Conservation (phyloP, 2,888 invertebrate species). For the Theretra japonica region DNA sequence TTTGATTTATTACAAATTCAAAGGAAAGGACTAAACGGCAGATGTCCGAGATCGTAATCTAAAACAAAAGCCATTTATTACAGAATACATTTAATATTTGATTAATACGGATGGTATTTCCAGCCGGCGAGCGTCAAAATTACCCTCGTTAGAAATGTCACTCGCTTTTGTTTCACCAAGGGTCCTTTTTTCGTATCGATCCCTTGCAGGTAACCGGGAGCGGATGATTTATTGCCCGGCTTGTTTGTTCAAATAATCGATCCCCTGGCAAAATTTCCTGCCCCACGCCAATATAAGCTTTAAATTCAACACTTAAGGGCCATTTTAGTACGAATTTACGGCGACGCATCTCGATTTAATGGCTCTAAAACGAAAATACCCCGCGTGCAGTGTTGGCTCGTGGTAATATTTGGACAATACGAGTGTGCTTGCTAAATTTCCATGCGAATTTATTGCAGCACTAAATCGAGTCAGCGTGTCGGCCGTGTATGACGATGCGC, state of each 20-base stretch:
- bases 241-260: constrained; percentile 84
- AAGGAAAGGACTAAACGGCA: constrained; percentile 9
- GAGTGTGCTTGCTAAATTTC: constrained; percentile 67
- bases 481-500: constrained; percentile 30
- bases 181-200: constrained; percentile 58
- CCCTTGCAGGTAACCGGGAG: constrained; percentile 79
- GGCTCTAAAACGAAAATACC: constrained; percentile 71
- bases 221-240: constrained; percentile 80
- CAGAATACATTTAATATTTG: constrained; percentile 23
- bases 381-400: constrained; percentile 59
- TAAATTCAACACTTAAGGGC: constrained; percentile 31
- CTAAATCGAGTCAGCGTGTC: constrained; percentile 60
- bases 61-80: constrained; percentile 16
- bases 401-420: constrained; percentile 73
- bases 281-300: constrained; percentile 46
- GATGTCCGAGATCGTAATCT: constrained; percentile 11
- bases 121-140: constrained; percentile 17
- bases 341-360: constrained; percentile 70
- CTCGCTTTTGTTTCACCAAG: constrained; percentile 33
- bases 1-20: constrained; percentile 1
- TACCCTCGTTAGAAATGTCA: constrained; percentile 32
- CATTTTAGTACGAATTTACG: constrained; percentile 11
- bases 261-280: constrained; percentile 57
- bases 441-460: constrained; percentile 66
- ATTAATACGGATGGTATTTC: constrained; percentile 20